Evolutionary conservation across 2,888 invertebrate species (phyloP).

Genomic region (Melanchra persicariae): DNA sequence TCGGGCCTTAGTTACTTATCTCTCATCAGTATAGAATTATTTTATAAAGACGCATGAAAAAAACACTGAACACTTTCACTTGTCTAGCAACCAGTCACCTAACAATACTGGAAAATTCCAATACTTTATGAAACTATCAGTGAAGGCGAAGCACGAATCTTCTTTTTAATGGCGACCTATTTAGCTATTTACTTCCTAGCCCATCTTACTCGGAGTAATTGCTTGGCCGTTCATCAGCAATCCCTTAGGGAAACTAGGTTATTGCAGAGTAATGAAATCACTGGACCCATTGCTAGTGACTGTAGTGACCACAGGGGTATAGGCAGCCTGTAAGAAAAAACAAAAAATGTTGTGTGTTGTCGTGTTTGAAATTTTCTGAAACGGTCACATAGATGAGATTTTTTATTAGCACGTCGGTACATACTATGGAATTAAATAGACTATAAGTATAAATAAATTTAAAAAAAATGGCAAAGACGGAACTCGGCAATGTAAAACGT

Average conservation of each 20-base stretch:
- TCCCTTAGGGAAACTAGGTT: conserved; percentile 49
- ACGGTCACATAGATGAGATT: too few relatives aligned
- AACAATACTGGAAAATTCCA: background rate
- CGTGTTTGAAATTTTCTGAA: background rate
- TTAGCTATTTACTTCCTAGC: conserved; percentile 31
- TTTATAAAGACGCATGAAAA: background rate
- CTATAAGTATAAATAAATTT: too few relatives aligned
- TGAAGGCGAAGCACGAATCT: background rate
- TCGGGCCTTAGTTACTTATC: background rate
- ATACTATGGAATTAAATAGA: too few relatives aligned
- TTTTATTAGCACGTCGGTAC: too few relatives aligned
- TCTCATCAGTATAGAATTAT: background rate
- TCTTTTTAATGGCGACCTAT: conserved; percentile 23
- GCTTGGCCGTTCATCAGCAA: conserved; percentile 45
- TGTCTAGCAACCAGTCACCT: too few relatives aligned
- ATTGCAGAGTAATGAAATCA: conserved; percentile 48
- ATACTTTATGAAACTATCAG: background rate
- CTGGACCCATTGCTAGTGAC: background rate
- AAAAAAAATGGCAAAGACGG: too few relatives aligned
- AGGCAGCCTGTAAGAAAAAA: background rate
- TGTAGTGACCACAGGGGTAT: background rate
- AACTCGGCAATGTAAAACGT: too few relatives aligned
- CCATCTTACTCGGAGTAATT: conserved; percentile 44
- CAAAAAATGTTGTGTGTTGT: background rate
- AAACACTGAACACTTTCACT: background rate